These are phyloP conservation scores for Scaptomyza hsui DNA, from an alignment of 1,140 invertebrate species.

Conservation along the genomic window DNA sequence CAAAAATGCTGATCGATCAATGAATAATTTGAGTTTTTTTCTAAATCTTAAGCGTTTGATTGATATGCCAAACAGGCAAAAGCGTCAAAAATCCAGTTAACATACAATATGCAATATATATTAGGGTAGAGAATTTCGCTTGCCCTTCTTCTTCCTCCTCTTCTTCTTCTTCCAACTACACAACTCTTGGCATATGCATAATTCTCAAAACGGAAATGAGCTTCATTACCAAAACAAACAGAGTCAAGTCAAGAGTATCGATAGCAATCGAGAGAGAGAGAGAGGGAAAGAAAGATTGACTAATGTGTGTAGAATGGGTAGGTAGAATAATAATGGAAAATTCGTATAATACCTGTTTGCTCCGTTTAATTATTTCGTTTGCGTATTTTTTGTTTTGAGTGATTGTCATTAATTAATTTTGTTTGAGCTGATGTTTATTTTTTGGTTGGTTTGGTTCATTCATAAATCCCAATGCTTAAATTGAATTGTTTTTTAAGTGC, in stretches of 20 bases:
- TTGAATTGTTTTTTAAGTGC: conserved; percentile 81
- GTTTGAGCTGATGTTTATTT: too few relatives aligned
- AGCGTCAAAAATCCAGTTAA: neutral
- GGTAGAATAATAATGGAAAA: conserved; percentile 59
- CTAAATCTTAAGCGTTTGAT: conserved; percentile 33
- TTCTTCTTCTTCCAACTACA: conserved; percentile 34
- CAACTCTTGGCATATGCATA: conserved; percentile 63
- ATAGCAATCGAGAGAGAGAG: conserved; percentile 34
- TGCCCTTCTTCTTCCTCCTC: too few relatives aligned
- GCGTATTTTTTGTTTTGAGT: conserved; percentile 76
- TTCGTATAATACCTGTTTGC: conserved; percentile 69
- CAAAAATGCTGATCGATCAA: conserved; percentile 31
- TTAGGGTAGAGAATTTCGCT: neutral
- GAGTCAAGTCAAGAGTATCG: conserved; percentile 22
- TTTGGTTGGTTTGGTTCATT: conserved; percentile 58
- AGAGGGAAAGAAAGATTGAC: conserved; percentile 57
- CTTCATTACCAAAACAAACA: conserved; percentile 84
- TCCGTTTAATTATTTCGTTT: conserved; percentile 81
- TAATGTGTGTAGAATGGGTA: conserved; percentile 70
- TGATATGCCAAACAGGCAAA: conserved; percentile 54
- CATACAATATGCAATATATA: conserved; percentile 6
- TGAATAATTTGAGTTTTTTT: conserved; percentile 2
- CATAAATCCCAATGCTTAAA: conserved; percentile 72
- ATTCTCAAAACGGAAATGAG: conserved; percentile 79
- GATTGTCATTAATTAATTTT: conserved; percentile 83